Base-by-base conservation (phyloP, 2,888 invertebrate genomes). In the Dolichopus griseipennis region DNA sequence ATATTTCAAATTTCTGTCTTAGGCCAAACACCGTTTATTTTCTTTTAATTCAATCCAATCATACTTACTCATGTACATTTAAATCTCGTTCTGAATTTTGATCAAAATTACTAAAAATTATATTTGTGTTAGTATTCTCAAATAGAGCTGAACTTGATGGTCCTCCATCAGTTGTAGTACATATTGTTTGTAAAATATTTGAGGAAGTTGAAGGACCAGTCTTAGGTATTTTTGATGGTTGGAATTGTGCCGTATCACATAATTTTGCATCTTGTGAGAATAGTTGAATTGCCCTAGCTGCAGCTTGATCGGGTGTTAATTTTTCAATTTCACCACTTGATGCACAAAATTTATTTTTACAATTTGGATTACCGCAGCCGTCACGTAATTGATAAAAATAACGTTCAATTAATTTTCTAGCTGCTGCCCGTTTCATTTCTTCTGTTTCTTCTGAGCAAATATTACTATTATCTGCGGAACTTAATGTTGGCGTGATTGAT, bases 331-430 rank as follows among this genome's bases (percentile, higher is more conserved):
- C 88, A 75, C 92, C 92, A 82, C 93, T 93, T 21, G 96, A 95
- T 73, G 93, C 94, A 84, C 96, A 96, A 79, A 89, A 86, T 76
- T 87, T 86, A 83, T 96, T 96, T 76, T 87, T 86, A 82, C 96
- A 96, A 75, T 86, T 85, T n/a, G 88, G 85, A 81, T 93, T 92
- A 33, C 96, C 95, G 82, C 96, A 96, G 74, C 96, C 96, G 79
- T 94, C 92, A 63, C 91, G 89, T 72, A 96, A 83, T 83, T 96
- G 95, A 83, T 92, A 93, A 81, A 95, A 95, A 82, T 95, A 96
- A 76, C 92, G 87, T 82, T 95, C 93, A 73, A 96, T 95, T 72
- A 94, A 84, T 80, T 91, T 90, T 81, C 89, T 92, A 62, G 93
- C 94, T 64, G 89, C 88, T 69, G 88, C 87, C 67, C 90, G 84